Base-by-base conservation (phyloP, 1,140 invertebrate species). In the Lepidotrigona ventralis region DNA sequence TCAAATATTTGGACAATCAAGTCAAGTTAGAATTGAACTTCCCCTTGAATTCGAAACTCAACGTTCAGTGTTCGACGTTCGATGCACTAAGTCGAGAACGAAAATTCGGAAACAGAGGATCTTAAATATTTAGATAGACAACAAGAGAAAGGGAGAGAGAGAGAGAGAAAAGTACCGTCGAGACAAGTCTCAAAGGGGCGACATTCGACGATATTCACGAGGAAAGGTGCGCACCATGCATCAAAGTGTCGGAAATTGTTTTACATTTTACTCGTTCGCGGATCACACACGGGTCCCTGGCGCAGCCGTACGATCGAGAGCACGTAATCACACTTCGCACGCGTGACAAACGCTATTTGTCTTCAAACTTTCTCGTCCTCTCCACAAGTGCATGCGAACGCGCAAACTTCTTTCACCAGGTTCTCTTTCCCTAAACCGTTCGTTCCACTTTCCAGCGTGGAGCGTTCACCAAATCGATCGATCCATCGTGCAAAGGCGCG, bases 171-270 rank as follows among this genome's bases (percentile, higher is more conserved):
- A 53, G 4, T 9, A 51, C 12, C 33, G 63, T 63, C 29, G 56
- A 29, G 46, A 3, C 6, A n/a, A 6, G 6, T 54, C 68, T 54
- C 46, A 81, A 81, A 74, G 70, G 51, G 19, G 11, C 29, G n/a
- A 71, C 33, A 72, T 46, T 21, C 46, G 58, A 73, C 58, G 79
- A 81, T 56, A 63, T 73, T 73, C 46, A 29, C 26, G 39, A 53
- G 56, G 12, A 46, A 29, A 33, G 15, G 68, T 29, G 11, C 2
- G n/a, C 19, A 23, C 39, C 26, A 53, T 63, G 53, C 72, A 51
- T 56, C 79, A 81, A 75, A 64, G 60, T 66, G 60, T 75, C 29
- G 60, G 79, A 66, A 75, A 75, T 75, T 66, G 72, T 75, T 81
- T 75, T 66, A 74, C 60, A 74, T 64, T 74, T 71, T 70, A 29